Conservation (phyloP, 2,113 vertebrate species). For the Serilophus lunatus region DNA sequence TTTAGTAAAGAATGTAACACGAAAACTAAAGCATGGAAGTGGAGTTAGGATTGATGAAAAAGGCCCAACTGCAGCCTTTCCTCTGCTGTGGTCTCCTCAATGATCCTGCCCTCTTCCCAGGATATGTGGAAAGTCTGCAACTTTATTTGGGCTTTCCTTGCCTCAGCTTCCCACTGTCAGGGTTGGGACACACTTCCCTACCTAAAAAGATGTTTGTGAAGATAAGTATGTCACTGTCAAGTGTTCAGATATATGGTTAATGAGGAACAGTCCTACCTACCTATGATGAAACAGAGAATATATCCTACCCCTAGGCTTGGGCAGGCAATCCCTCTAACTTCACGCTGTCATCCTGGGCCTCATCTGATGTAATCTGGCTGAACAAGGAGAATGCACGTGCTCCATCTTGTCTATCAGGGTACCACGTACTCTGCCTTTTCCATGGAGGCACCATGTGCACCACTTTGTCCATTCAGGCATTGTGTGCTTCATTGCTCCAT, state of each 20-base stretch:
- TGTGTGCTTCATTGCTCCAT: not conserved
- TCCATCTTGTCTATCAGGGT: not conserved
- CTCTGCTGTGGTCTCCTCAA: not conserved
- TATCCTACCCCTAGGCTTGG: not conserved
- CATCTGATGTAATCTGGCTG: fast-evolving
- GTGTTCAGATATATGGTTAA: not conserved
- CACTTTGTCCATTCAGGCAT: not conserved
- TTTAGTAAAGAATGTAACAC: not conserved
- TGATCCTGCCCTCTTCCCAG: not conserved
- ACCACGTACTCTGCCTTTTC: not conserved
- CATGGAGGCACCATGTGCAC: not conserved
- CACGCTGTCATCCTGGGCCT: not conserved
- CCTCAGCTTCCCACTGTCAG: not conserved
- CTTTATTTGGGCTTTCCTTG: not conserved
- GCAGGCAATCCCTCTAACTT: not conserved
- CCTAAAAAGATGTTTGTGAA: not conserved
- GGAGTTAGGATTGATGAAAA: not conserved
- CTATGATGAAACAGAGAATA: not conserved
- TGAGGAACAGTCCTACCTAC: not conserved
- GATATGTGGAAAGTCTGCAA: not conserved
- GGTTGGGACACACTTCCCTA: not conserved
- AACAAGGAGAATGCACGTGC: not conserved
- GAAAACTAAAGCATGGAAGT: not conserved
- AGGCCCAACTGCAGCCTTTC: not conserved
- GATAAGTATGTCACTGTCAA: not conserved